phyloP scores from a whole-genome alignment of 2,888 invertebrate species.

The Microctonus brassicae region DNA sequence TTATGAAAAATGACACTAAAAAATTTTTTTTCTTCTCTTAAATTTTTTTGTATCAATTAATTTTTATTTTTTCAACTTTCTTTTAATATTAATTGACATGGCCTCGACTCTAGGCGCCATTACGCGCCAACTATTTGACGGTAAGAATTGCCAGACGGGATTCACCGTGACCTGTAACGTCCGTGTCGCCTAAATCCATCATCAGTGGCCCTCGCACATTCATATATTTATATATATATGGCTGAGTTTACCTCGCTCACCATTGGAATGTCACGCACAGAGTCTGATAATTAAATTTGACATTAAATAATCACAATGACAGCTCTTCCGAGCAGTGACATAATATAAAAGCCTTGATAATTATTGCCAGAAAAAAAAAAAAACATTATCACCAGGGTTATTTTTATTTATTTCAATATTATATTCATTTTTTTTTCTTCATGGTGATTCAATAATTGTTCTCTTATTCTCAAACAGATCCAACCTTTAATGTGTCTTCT shows the following conservation, averaged over 20 bases:
- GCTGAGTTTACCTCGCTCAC: neutral
- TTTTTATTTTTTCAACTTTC: neutral
- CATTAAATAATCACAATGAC: neutral
- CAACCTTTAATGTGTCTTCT: neutral
- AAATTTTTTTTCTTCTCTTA: neutral
- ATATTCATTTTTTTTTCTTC: too few species aligned
- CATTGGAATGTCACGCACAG: slow-evolving; percentile 9
- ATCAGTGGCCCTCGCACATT: slow-evolving; percentile 36
- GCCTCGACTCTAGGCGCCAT: slow-evolving; percentile 30
- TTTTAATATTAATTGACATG: slow-evolving; percentile 2
- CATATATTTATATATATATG: neutral
- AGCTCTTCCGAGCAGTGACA: neutral
- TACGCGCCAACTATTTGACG: slow-evolving; percentile 43
- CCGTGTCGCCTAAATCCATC: slow-evolving; percentile 47
- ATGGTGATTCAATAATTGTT: too few species aligned
- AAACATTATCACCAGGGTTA: neutral
- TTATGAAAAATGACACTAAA: too few species aligned
- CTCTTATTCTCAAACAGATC: neutral
- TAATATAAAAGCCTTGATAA: neutral
- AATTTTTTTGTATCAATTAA: too few species aligned
- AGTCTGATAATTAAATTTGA: neutral
- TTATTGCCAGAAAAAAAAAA: neutral
- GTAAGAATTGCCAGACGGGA: slow-evolving; percentile 30
- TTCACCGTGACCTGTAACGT: slow-evolving; percentile 46
- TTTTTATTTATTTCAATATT: neutral